A percentile compares a stretch with the other conserved stretches of the same genome.
phyloP scores from a whole-genome alignment of 1,140 invertebrate genomes.

The Bombus pascuorum region DNA sequence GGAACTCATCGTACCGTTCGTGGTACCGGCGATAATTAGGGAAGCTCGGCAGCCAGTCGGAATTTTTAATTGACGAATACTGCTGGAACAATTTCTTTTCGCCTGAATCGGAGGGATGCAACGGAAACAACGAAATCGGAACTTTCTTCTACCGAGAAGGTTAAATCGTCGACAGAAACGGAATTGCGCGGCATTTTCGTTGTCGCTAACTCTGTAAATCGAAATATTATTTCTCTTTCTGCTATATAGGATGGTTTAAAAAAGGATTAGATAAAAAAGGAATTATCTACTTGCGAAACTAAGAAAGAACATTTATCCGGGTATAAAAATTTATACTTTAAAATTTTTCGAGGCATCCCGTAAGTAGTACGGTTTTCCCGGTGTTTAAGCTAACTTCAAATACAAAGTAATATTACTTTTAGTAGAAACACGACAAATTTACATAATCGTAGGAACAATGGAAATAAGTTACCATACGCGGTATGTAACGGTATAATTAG shows the following conservation, averaged over 20 bases:
- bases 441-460: background rate
- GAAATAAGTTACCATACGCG: background rate
- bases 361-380: background rate
- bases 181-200: slow-evolving; percentile 11
- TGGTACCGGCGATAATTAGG: slow-evolving; percentile 60
- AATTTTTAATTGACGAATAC: slow-evolving; percentile 67
- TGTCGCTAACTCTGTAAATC: background rate
- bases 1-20: slow-evolving; percentile 31
- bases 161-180: slow-evolving; percentile 32
- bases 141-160: slow-evolving; percentile 22
- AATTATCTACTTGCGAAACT: too few species aligned
- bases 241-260: background rate
- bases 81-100: slow-evolving; percentile 38
- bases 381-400: background rate
- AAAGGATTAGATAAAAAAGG: too few species aligned
- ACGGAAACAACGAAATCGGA: slow-evolving; percentile 26
- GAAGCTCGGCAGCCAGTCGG: slow-evolving; percentile 44
- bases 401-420: background rate
- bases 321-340: background rate
- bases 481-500: background rate
- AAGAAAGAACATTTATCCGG: background rate
- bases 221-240: background rate
- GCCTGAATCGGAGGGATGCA: background rate
- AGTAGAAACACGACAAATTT: background rate
- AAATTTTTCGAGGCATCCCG: rapidly evolving